These are phyloP conservation scores for Melanotaenia nigrans DNA, from an alignment of 2,797 vertebrate species.

Conservation along the genomic window DNA sequence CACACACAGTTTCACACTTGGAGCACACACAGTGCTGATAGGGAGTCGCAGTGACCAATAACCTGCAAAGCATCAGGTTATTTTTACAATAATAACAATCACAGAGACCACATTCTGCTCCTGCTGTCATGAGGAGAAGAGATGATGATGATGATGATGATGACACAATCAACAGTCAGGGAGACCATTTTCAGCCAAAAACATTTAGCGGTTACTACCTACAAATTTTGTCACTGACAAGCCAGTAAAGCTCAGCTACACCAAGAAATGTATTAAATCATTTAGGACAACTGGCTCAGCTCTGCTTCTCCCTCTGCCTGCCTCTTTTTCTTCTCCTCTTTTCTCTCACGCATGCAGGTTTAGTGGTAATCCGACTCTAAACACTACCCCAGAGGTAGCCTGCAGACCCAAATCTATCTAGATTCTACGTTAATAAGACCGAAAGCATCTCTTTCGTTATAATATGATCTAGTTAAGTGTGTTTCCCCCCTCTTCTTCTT, in stretches of 20 bases:
- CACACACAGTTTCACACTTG: conserved; percentile 2
- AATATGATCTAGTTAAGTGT: background rate
- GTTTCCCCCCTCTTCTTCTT: background rate
- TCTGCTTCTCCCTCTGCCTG: conserved; percentile 21
- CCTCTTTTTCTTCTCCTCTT: conserved; percentile 24
- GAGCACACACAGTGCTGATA: conserved; percentile 10
- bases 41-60: conserved; percentile 14
- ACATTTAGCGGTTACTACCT: conserved; percentile 65
- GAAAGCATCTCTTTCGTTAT: conserved; percentile 15
- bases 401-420: conserved; percentile 61
- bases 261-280: conserved; percentile 60
- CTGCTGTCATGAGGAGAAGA: conserved; percentile 39
- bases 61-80: conserved; percentile 11
- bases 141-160: background rate
- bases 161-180: conserved; percentile 60
- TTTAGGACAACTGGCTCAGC: conserved; percentile 38
- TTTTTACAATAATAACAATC: conserved; percentile 42
- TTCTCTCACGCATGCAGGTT: conserved; percentile 66
- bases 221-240: conserved; percentile 69
- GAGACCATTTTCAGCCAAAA: conserved; percentile 52
- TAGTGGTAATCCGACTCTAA: conserved; percentile 80
- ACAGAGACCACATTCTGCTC: conserved; percentile 32
- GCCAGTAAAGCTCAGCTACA: conserved; percentile 51
- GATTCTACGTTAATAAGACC: conserved; percentile 60
- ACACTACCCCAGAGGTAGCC: conserved; percentile 70